A percentile compares a stretch with the other conserved stretches of the same genome.
phyloP scores from a whole-genome alignment of 2,113 vertebrate genomes.

The Oreamnos americanus region DNA sequence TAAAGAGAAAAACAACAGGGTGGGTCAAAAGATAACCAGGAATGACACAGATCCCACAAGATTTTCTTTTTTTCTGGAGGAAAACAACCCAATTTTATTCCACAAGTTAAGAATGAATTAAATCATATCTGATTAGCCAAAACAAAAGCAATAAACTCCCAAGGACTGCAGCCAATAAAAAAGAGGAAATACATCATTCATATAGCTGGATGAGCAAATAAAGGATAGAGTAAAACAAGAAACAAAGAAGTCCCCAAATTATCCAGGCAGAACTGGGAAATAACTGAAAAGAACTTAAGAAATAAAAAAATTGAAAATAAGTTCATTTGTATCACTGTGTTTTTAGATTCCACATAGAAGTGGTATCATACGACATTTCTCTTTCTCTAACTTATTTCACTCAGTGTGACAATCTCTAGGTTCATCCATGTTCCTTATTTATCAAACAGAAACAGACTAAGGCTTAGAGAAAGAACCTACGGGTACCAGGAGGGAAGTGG shows the following conservation, averaged over 20 bases:
- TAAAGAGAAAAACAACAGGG: background rate
- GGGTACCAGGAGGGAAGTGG: background rate
- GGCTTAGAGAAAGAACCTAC: background rate
- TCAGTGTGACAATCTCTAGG: background rate
- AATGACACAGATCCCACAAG: no score
- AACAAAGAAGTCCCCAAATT: background rate
- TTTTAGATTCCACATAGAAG: background rate
- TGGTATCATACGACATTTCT: background rate
- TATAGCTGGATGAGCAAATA: background rate
- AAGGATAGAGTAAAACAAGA: background rate
- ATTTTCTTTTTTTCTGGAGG: background rate
- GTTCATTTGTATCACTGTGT: background rate
- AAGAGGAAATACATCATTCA: background rate
- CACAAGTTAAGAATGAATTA: background rate
- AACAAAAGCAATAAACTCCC: background rate
- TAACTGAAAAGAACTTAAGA: background rate
- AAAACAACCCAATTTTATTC: background rate
- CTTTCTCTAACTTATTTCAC: background rate
- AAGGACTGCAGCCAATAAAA: background rate
- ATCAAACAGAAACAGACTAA: background rate
- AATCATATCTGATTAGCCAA: background rate
- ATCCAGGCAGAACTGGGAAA: background rate
- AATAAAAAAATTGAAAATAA: background rate
- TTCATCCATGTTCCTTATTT: background rate
- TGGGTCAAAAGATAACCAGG: background rate